Evolutionary conservation across 2,113 vertebrate species (phyloP).

Genomic region (Motacilla alba): DNA sequence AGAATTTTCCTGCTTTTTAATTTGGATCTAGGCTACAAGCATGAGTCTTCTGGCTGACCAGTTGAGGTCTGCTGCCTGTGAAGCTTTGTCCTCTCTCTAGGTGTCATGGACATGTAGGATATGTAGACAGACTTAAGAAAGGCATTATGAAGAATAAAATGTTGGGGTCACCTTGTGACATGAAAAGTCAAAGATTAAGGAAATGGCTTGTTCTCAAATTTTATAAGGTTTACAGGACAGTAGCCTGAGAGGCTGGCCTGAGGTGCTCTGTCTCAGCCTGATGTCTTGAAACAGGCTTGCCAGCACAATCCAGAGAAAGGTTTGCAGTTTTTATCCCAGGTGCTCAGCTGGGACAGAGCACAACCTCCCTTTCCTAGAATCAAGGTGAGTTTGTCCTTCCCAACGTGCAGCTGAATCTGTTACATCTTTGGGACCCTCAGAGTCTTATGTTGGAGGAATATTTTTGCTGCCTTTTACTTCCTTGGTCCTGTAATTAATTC

Average conservation of each 20-base stretch:
- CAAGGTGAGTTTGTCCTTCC: not conserved
- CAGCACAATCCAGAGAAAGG: not conserved
- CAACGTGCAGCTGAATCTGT: fast-evolving
- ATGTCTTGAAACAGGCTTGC: not conserved
- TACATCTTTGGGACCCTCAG: not conserved
- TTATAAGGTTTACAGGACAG: not conserved
- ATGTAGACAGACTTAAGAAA: not conserved
- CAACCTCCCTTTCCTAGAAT: not conserved
- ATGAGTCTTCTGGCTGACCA: not conserved
- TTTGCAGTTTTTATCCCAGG: not conserved
- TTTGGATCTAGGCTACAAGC: not conserved
- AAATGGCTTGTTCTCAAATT: not conserved
- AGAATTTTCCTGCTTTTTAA: not conserved
- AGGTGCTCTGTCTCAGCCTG: not conserved
- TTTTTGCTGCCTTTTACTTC: not conserved
- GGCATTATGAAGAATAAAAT: not conserved
- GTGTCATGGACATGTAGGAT: not conserved
- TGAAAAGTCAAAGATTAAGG: not conserved
- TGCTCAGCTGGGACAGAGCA: not conserved
- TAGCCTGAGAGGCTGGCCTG: not conserved
- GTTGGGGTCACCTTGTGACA: not conserved
- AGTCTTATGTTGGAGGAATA: not conserved
- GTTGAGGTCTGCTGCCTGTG: not conserved
- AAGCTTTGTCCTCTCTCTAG: not conserved
- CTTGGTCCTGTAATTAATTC: not conserved